A percentile compares a stretch with the other conserved stretches of the same genome.
These are phyloP conservation scores for Luehdorfia chinensis DNA, from an alignment of 1,140 invertebrate species.

Conservation along the genomic window DNA sequence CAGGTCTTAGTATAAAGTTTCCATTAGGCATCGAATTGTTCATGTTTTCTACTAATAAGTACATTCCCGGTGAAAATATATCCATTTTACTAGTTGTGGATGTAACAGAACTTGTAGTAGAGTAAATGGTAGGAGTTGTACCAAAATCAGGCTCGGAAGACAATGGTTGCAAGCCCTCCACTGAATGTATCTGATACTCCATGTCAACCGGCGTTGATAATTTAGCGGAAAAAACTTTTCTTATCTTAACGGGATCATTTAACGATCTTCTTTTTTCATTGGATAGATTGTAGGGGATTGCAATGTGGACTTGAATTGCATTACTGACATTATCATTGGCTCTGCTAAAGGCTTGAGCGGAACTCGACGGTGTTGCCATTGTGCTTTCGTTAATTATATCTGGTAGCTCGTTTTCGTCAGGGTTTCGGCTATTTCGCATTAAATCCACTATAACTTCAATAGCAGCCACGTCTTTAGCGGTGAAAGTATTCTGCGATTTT, in stretches of 20 bases:
- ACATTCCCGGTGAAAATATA: conserved; percentile 29
- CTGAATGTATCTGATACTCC: conserved; percentile 42
- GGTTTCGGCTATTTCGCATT: conserved; percentile 26
- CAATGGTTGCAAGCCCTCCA: conserved; percentile 18
- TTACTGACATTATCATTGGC: conserved; percentile 21
- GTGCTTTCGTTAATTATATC: not conserved
- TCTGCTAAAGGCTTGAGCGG: not conserved
- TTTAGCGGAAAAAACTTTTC: conserved; percentile 42
- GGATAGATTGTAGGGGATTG: conserved; percentile 29
- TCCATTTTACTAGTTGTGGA: not conserved
- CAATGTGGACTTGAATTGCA: conserved; percentile 47
- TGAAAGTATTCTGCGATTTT: conserved; percentile 25
- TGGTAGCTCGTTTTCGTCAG: conserved; percentile 18
- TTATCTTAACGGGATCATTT: conserved; percentile 24
- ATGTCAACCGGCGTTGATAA: conserved; percentile 44
- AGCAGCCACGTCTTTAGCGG: conserved; percentile 46
- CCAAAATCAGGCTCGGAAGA: not conserved
- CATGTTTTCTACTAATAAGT: conserved; percentile 32
- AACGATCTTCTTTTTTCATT: conserved; percentile 31
- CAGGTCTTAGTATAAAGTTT: conserved; percentile 23
- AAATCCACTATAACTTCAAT: conserved; percentile 51
- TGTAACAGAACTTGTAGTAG: not conserved
- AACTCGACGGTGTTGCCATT: not conserved
- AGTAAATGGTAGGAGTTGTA: too few relatives aligned
- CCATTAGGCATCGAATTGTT: conserved; percentile 16